These are phyloP conservation scores for Holothuria leucospilota DNA, from an alignment of 53 echinoderm and acorn worm species.

Conservation along the genomic window DNA sequence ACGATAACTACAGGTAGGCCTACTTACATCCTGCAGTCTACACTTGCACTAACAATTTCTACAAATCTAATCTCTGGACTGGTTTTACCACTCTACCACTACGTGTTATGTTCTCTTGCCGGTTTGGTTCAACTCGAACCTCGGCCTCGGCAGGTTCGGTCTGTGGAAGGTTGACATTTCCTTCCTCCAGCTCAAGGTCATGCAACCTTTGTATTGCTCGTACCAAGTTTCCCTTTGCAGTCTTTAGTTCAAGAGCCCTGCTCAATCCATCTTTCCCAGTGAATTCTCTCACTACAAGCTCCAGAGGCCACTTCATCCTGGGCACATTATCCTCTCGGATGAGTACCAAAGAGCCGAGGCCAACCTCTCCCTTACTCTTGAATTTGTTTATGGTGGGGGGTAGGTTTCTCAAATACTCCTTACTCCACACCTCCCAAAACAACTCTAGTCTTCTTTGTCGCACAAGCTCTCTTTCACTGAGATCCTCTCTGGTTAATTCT, in stretches of 20 bases:
- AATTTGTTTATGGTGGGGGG: constrained; percentile 48
- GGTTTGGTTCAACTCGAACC: background rate
- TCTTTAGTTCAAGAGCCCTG: constrained; percentile 41
- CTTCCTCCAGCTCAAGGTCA: constrained; percentile 35
- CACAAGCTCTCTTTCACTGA: constrained; percentile 31
- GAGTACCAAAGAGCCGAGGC: constrained; percentile 29
- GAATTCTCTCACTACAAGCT: constrained; percentile 33
- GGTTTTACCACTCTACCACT: constrained; percentile 39
- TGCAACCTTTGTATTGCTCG: constrained; percentile 44
- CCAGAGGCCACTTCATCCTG: constrained; percentile 49
- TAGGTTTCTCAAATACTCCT: constrained; percentile 43
- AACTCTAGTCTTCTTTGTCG: background rate
- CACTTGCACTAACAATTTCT: background rate
- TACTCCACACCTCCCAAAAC: constrained; percentile 54
- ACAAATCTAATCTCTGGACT: constrained; percentile 25
- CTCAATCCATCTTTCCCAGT: constrained; percentile 45
- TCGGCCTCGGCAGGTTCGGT: constrained; percentile 1
- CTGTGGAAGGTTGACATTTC: constrained; percentile 37
- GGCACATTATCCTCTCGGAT: constrained; percentile 43
- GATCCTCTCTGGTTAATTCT: background rate
- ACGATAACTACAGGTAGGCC: background rate
- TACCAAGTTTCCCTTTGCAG: constrained; percentile 26
- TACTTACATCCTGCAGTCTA: background rate
- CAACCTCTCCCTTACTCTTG: constrained; percentile 39
- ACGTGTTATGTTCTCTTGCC: constrained; percentile 26